phyloP scores from a whole-genome alignment of 64 coral and sea anemone genomes.

The Pocillopora damicornis region DNA sequence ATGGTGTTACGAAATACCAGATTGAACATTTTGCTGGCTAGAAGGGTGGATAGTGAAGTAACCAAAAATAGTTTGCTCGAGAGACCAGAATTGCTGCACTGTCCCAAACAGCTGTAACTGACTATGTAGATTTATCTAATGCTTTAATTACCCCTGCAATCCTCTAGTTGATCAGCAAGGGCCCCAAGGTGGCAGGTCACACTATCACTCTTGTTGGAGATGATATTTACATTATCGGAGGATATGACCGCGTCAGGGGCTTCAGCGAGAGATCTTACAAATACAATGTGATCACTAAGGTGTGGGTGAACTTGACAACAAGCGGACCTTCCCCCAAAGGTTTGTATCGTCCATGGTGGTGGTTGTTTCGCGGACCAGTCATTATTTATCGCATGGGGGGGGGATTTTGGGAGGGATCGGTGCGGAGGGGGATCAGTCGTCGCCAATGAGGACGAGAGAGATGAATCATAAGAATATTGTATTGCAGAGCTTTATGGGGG shows the following conservation, averaged over 20 bases:
- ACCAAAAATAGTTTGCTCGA: no score
- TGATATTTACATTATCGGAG: constrained; percentile 79
- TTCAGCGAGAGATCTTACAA: constrained; percentile 58
- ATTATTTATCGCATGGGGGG: not conserved
- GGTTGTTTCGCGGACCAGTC: not conserved
- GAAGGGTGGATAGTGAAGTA: no score
- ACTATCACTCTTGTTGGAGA: constrained; percentile 57
- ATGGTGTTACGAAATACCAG: no score
- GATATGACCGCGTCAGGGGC: constrained; percentile 60
- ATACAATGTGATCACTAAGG: constrained; percentile 40
- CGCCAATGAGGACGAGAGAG: no score
- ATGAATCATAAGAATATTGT: no score
- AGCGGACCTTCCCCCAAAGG: constrained; percentile 43
- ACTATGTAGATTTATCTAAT: no score
- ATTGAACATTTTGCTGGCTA: no score
- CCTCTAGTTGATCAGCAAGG: constrained; percentile 2
- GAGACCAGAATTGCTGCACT: no score
- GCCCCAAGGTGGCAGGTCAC: constrained; percentile 72
- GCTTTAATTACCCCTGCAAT: not conserved
- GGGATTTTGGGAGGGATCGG: no score
- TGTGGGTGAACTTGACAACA: constrained; percentile 41
- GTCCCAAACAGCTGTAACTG: not conserved
- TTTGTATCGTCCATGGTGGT: not conserved
- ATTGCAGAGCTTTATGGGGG: no score
- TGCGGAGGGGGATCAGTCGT: no score